Evolutionary conservation across 2,888 invertebrate genomes (phyloP).

Genomic region (Eristalis intricaria): DNA sequence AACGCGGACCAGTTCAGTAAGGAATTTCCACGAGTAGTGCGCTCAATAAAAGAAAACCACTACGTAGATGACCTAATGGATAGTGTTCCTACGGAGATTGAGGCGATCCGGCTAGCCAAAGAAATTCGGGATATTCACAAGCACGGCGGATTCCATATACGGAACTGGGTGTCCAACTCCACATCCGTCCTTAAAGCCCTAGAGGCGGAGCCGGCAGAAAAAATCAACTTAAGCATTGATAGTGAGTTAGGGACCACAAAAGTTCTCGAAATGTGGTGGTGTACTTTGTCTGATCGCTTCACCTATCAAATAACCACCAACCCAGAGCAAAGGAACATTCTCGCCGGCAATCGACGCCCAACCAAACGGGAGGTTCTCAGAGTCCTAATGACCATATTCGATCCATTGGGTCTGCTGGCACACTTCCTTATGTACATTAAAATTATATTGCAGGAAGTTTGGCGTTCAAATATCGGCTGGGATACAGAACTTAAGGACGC

Average conservation of each 20-base stretch:
- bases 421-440: constrained; percentile 49
- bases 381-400: no score
- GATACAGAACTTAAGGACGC: constrained; percentile 41
- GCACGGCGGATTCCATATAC: background rate
- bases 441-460: constrained; percentile 64
- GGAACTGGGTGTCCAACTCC: constrained; percentile 1
- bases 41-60: background rate
- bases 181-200: no score
- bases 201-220: background rate
- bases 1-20: background rate
- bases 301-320: constrained; percentile 15
- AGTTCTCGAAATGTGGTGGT: constrained; percentile 60
- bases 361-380: no score
- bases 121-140: no score
- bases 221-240: constrained; percentile 9
- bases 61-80: background rate
- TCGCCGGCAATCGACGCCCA: constrained; percentile 6
- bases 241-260: background rate
- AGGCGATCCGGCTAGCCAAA: constrained; percentile 67
- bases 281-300: constrained; percentile 29
- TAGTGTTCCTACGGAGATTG: background rate
- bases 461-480: constrained; percentile 58
- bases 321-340: no score
- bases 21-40: background rate
- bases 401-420: no score